Evolutionary conservation across 2,888 invertebrate species (phyloP), one percentile per base, ranked within the genome.

Genomic region (Cryptocephalus moraei): DNA sequence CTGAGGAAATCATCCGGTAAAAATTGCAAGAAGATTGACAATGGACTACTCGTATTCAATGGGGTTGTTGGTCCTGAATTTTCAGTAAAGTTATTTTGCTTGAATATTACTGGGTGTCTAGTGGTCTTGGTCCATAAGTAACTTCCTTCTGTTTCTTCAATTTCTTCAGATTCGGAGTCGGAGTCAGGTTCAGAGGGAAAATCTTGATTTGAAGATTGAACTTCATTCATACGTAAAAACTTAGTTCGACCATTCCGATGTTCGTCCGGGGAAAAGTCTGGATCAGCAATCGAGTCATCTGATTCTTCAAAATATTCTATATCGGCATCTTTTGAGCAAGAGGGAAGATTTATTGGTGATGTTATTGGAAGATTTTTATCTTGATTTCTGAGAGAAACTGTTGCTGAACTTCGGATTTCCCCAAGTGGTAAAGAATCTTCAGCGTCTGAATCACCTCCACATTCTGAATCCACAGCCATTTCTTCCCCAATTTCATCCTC

Each of bases 11-110:
- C n/a, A 39, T 39, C 39, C n/a, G 38, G 36, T 36, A 38, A 36
- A 44, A 38, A 44, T 44, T 44, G 13, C 13, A 33, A 22, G 13
- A 14, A 38, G 36, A 38, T 44, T 36, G 13, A 44, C 14, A 38
- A 44, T 36, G 38, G 44, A 44, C 44, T 44, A 38, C 32, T 32
- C 36, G 14, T 36, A 36, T 44, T 36, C 14, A 33, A 10, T 31
- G 13, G 36, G 34, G 8, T 44, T 36, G 14, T 44, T 44, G 31
- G 44, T 44, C 44, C 44, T 12, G 36, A 22, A 44, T 44, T 44
- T 38, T 44, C 44, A 9, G 34, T 22, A 44, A 44, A 36, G 10
- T 14, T 9, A 44, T 33, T 36, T 33, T 44, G 36, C 12, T n/a
- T 10, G 36, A 36, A 44, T 36, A 14, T 33, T 12, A 14, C 22